phyloP scores from a whole-genome alignment of 35 echinoderm and acorn worm genomes.

The Apostichopus japonicus region DNA sequence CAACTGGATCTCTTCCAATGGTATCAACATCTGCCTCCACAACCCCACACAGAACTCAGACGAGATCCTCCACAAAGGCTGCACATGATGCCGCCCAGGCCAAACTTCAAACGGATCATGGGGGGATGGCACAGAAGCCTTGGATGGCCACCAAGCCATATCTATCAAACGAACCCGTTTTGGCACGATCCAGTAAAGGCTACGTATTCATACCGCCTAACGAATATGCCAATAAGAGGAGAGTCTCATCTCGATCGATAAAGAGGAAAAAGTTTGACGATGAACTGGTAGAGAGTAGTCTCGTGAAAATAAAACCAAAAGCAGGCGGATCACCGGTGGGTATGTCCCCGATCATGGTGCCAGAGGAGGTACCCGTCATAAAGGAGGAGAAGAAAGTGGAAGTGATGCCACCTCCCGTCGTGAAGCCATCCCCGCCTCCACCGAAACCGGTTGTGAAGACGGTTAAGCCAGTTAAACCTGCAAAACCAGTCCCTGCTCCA shows the following conservation, averaged over 20 bases:
- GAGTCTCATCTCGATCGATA: constrained; percentile 93
- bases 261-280: constrained; percentile 99
- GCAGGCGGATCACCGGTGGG: constrained; percentile 36
- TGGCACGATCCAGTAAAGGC: constrained; percentile 43
- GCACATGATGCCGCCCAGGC: constrained; percentile 1
- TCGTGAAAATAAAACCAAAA: constrained; percentile 65
- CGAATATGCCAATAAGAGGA: constrained; percentile 72
- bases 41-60: constrained; percentile 37
- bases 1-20: neutral
- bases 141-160: constrained; percentile 32
- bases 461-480: constrained; percentile 22
- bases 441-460: constrained; percentile 36
- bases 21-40: neutral
- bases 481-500: constrained; percentile 37
- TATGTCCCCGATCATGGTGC: neutral
- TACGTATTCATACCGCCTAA: constrained; percentile 54
- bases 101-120: constrained; percentile 2
- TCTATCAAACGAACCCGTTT: constrained; percentile 32
- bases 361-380: constrained; percentile 16
- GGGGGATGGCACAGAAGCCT: neutral
- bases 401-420: constrained; percentile 35
- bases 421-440: constrained; percentile 46
- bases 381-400: constrained; percentile 69
- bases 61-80: constrained; percentile 33
- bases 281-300: constrained; percentile 96